A percentile compares a stretch with the other conserved stretches of the same genome.
These are phyloP conservation scores for Mionectes olivaceus DNA, from an alignment of 2,797 vertebrate species.

Conservation along the genomic window DNA sequence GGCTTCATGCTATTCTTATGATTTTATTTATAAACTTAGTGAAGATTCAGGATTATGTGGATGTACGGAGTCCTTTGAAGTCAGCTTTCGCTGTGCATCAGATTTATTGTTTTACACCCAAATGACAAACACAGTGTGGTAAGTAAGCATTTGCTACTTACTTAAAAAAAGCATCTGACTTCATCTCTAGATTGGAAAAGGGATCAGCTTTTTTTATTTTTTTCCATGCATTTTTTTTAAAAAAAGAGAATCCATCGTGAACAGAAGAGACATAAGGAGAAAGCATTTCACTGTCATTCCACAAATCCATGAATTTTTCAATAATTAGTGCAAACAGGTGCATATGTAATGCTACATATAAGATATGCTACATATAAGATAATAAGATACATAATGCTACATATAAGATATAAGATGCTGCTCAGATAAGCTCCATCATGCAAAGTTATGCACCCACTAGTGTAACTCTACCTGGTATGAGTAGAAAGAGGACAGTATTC, in stretches of 20 bases:
- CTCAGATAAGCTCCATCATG: neutral
- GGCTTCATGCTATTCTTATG: neutral
- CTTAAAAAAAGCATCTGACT: neutral
- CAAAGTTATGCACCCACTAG: neutral
- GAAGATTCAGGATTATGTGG: neutral
- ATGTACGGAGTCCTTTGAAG: neutral
- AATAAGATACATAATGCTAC: no score
- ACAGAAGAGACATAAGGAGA: neutral
- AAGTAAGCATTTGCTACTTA: neutral
- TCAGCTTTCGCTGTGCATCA: neutral
- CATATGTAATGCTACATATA: neutral
- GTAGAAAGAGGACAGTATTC: neutral
- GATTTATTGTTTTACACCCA: neutral
- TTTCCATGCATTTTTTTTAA: neutral
- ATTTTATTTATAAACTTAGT: neutral
- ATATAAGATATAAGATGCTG: no score
- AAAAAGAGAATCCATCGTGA: neutral
- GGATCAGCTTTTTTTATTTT: neutral
- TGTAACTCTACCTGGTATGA: neutral
- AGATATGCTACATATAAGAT: no score
- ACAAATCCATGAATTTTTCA: neutral
- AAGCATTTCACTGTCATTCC: neutral
- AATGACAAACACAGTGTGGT: neutral
- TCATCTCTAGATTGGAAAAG: neutral
- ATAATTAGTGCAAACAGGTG: neutral